Evolutionary conservation across 2,113 vertebrate species (phyloP), one percentile per base, ranked within the genome.

Genomic region (Equus przewalskii): DNA sequence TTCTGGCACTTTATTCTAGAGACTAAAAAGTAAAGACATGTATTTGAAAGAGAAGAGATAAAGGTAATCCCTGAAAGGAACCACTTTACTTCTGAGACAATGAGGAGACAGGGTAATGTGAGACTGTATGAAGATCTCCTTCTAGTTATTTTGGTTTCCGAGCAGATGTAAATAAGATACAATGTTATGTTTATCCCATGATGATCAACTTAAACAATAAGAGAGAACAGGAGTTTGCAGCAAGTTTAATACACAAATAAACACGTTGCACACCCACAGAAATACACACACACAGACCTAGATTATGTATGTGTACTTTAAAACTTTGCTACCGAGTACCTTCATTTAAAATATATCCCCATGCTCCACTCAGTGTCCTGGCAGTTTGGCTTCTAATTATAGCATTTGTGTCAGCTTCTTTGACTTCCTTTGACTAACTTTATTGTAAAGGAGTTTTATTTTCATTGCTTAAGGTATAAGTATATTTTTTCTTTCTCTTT

Each of bases 401-500:
- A 89, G 33, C 12, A 60, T 83, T 89, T 92, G 7, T 83, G 5
- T 97, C 33, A 28, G 58, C 15, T 80, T 22, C 54, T 95, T 91
- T 78, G 3, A 92, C 81, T 96, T 96, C 28, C 58, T 81, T 93
- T 93, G 67, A 89, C 30, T 86, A 70, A 92, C 26, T 94, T 96
- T 86, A 5, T 92, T 80, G 0, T 75, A 58, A 92, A 65, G 2
- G 7, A 80, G 22, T 94, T 84, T 88, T 13, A 90, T 95, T 93
- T 97, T 93, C n/a, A 89, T 46, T 36, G 30, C 33, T 89, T 93
- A 36, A 76, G 1, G 16, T 92, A 83, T 89, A 84, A 65, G 15
- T 79, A 7, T 65, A 80, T 88, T 90, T 88, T 90, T 82, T 46
- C 14, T 79, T 87, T 96, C 62, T 91, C 84, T 51, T 81, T 94